These are phyloP conservation scores for Acrocephalus arundinaceus DNA, from an alignment of 2,113 vertebrate species.

Conservation along the genomic window DNA sequence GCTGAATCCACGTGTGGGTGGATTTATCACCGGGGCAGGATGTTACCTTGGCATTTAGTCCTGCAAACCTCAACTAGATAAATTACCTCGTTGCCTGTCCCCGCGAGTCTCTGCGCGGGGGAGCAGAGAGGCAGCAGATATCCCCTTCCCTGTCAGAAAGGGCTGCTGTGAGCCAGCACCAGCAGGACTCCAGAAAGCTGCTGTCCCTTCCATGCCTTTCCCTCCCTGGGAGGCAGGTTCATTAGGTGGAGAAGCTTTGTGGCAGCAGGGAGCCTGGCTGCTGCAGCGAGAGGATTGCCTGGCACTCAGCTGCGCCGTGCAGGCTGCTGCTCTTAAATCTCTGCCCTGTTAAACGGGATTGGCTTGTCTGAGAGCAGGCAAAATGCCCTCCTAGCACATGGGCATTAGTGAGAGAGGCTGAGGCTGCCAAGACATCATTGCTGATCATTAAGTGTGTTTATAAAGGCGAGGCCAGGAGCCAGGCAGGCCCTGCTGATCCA, in stretches of 20 bases:
- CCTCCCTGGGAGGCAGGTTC: background rate
- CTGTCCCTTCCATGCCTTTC: background rate
- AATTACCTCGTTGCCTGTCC: background rate
- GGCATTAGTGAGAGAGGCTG: background rate
- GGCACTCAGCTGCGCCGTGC: background rate
- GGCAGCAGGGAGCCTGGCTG: slow-evolving; percentile 5
- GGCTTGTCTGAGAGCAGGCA: slow-evolving; percentile 40
- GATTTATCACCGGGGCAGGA: background rate
- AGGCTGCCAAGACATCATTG: slow-evolving; percentile 51
- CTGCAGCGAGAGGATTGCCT: background rate
- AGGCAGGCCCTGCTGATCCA: background rate
- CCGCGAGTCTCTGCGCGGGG: rapidly evolving
- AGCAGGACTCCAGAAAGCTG: background rate
- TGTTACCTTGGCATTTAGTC: background rate
- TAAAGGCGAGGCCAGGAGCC: slow-evolving; percentile 30
- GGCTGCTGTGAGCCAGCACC: background rate
- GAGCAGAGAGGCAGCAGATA: background rate
- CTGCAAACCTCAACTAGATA: background rate
- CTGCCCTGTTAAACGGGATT: slow-evolving; percentile 39
- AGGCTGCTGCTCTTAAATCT: slow-evolving; percentile 37
- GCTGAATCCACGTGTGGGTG: background rate
- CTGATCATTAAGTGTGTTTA: slow-evolving; percentile 47
- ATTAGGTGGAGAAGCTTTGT: background rate
- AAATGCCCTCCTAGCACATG: slow-evolving; percentile 33
- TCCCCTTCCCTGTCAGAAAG: background rate